These are phyloP conservation scores for Perca schrenkii DNA, from an alignment of 2,113 vertebrate genomes.

Conservation along the genomic window DNA sequence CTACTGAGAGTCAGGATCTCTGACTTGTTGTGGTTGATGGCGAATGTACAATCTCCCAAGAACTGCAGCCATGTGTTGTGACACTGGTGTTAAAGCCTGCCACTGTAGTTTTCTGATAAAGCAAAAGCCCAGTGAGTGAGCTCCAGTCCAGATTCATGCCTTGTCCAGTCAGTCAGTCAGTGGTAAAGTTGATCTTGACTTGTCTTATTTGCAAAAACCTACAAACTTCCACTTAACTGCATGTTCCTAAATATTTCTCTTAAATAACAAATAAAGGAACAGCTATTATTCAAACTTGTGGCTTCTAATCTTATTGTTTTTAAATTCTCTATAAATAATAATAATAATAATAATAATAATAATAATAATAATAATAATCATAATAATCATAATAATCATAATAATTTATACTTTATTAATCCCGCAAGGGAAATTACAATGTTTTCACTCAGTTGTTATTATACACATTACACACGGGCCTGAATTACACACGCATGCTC, in stretches of 20 bases:
- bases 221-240: not conserved
- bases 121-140: not conserved
- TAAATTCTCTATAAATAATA: too few species aligned
- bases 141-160: not conserved
- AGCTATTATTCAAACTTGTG: not conserved
- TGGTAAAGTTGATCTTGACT: conserved; percentile 8
- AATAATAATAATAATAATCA: too few species aligned
- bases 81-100: conserved; percentile 13
- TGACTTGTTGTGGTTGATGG: not conserved
- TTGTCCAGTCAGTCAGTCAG: not conserved
- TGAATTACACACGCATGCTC: too few species aligned
- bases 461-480: too few species aligned
- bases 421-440: too few species aligned
- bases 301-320: not conserved
- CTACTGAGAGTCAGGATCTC: not conserved
- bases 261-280: not conserved
- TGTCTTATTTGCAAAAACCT: not conserved
- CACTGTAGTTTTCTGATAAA: conserved; percentile 26
- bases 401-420: too few species aligned
- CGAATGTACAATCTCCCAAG: not conserved
- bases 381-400: too few species aligned
- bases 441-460: too few species aligned
- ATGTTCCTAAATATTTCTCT: not conserved
- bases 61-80: conserved; percentile 17
- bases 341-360: too few species aligned